These are phyloP conservation scores for Zaprionus taronus DNA, from an alignment of 1,140 invertebrate genomes.

Conservation along the genomic window DNA sequence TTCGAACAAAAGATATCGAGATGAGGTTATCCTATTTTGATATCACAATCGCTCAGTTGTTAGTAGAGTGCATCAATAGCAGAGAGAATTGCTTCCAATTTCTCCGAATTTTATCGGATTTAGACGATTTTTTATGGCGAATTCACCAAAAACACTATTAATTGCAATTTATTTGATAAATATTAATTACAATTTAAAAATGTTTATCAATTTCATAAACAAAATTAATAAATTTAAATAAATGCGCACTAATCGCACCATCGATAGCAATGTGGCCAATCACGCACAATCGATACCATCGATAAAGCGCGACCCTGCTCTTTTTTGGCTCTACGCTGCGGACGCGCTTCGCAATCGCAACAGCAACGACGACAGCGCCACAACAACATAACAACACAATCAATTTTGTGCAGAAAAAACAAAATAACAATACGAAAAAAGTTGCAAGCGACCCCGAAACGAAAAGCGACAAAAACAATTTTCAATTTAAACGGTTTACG, in stretches of 20 bases:
- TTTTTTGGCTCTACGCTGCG: conserved; percentile 13
- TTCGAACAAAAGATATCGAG: no score
- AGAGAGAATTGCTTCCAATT: no score
- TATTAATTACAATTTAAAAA: not conserved
- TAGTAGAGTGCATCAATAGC: no score
- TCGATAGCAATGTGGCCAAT: not conserved
- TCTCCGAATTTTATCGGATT: no score
- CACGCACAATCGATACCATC: not conserved
- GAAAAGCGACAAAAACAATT: conserved; percentile 13
- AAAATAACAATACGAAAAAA: conserved; percentile 41
- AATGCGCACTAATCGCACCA: not conserved
- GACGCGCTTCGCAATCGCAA: conserved; percentile 47
- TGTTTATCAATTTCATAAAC: no score
- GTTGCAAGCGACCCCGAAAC: conserved; percentile 17
- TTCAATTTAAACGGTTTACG: conserved; percentile 7
- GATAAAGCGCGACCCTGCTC: conserved; percentile 5
- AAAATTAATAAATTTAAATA: not conserved
- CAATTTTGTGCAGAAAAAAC: conserved; percentile 43
- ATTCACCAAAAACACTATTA: not conserved
- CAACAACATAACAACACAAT: conserved; percentile 42
- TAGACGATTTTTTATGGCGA: not conserved
- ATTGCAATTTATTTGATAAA: not conserved
- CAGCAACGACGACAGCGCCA: conserved; percentile 52
- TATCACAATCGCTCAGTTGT: no score
- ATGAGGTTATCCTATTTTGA: no score